Conservation (phyloP, 2,113 vertebrate species). For the Pachycephala philippinensis region DNA sequence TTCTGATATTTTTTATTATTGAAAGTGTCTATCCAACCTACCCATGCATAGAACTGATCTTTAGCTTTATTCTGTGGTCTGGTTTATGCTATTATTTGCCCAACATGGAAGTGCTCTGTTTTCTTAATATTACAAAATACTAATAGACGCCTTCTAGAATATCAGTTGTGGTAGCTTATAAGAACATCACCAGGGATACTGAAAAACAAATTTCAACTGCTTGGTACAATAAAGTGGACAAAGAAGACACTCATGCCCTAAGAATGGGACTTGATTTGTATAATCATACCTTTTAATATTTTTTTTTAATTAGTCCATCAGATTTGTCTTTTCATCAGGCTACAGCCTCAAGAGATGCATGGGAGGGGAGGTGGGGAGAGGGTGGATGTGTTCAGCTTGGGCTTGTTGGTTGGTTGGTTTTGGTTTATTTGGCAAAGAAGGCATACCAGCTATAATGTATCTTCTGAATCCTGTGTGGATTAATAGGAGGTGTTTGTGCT, state of each 20-base stretch:
- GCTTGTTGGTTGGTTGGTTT: neutral
- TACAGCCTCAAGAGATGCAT: neutral
- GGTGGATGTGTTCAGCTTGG: neutral
- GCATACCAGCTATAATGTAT: neutral
- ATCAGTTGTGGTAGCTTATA: neutral
- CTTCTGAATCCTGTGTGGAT: neutral
- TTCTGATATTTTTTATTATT: neutral
- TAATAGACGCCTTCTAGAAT: neutral
- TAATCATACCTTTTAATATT: neutral
- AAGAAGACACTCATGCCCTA: neutral
- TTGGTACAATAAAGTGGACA: neutral
- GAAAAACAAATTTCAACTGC: neutral
- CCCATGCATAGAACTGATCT: neutral
- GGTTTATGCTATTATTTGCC: neutral
- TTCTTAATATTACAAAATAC: neutral
- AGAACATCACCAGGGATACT: neutral
- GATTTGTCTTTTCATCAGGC: neutral
- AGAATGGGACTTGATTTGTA: neutral
- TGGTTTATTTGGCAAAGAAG: neutral
- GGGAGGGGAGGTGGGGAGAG: neutral
- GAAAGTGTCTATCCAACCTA: neutral
- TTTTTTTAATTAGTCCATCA: neutral
- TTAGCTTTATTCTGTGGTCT: neutral
- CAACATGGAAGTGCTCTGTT: neutral
- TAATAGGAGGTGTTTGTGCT: neutral